These are phyloP conservation scores for Tokudaia muenninki DNA, from an alignment of 2,797 vertebrate species.

Conservation along the genomic window DNA sequence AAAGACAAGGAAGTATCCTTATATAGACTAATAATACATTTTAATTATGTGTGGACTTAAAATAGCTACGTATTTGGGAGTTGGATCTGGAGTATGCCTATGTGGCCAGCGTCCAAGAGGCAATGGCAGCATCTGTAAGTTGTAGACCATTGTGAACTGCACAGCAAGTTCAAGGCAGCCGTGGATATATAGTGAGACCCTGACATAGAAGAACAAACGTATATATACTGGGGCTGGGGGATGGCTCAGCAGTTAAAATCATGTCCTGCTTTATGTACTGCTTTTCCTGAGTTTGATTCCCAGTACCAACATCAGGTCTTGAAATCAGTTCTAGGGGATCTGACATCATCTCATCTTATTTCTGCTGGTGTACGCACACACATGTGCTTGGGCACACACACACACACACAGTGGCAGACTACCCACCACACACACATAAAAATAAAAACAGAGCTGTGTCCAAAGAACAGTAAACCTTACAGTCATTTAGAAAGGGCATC, in stretches of 20 bases:
- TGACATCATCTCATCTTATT: not conserved
- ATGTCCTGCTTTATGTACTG: not conserved
- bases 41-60: conserved; percentile 1
- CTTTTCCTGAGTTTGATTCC: not conserved
- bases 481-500: not conserved
- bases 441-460: not conserved
- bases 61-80: conserved; percentile 23
- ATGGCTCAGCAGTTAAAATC: not conserved
- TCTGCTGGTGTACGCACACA: not conserved
- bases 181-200: not conserved
- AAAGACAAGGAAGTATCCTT: conserved; percentile 18
- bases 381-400: not conserved
- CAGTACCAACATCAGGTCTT: not conserved
- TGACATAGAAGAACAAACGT: not conserved
- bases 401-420: no score
- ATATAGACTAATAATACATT: not conserved
- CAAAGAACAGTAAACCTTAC: conserved; percentile 52
- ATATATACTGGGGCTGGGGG: no score
- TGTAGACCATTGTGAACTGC: not conserved
- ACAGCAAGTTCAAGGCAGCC: not conserved
- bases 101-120: not conserved
- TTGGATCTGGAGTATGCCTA: not conserved
- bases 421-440: not conserved
- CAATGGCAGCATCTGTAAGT: not conserved
- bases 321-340: not conserved